These are phyloP conservation scores for Drosophila falleni DNA, from an alignment of 2,888 invertebrate genomes.

Conservation along the genomic window DNA sequence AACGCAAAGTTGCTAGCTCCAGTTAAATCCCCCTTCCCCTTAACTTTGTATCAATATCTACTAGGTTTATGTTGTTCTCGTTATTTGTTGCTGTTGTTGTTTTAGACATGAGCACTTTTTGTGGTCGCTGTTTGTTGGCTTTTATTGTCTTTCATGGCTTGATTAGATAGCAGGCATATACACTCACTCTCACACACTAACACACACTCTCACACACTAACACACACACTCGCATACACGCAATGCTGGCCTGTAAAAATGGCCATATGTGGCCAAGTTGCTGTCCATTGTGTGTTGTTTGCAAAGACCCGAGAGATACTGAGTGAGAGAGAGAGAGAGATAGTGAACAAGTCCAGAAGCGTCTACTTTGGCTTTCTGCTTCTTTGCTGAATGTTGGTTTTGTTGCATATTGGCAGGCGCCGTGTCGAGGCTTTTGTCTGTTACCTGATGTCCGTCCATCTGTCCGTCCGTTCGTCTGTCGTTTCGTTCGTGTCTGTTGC, in stretches of 20 bases:
- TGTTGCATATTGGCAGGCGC: constrained; percentile 68
- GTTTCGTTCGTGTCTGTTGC: constrained; percentile 61
- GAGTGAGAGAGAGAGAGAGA: constrained; percentile 17
- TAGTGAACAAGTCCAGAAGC: constrained; percentile 7
- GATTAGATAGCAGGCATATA: constrained; percentile 75
- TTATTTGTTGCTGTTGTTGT: constrained; percentile 30
- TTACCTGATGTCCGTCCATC: constrained; percentile 54
- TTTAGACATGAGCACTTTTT: constrained; percentile 60
- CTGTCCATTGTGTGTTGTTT: constrained; percentile 57
- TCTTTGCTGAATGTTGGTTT: constrained; percentile 40
- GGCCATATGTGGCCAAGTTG: constrained; percentile 81
- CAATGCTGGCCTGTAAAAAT: constrained; percentile 65
- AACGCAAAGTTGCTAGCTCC: constrained; percentile 44
- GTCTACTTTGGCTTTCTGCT: constrained; percentile 41
- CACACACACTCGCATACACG: constrained; percentile 41
- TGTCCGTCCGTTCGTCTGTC: constrained; percentile 23
- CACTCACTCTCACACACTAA: constrained; percentile 55
- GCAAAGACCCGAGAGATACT: constrained; percentile 41
- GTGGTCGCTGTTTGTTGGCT: constrained; percentile 66
- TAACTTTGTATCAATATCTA: constrained; percentile 54
- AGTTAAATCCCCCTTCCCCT: constrained; percentile 1
- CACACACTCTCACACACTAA: constrained; percentile 23
- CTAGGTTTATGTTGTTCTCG: constrained; percentile 32
- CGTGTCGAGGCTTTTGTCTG: constrained; percentile 62
- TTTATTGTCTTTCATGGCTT: constrained; percentile 80